A percentile compares a stretch with the other conserved stretches of the same genome.
These are phyloP conservation scores for Beaufortia kweichowensis DNA, from an alignment of 2,113 vertebrate species.

Conservation along the genomic window DNA sequence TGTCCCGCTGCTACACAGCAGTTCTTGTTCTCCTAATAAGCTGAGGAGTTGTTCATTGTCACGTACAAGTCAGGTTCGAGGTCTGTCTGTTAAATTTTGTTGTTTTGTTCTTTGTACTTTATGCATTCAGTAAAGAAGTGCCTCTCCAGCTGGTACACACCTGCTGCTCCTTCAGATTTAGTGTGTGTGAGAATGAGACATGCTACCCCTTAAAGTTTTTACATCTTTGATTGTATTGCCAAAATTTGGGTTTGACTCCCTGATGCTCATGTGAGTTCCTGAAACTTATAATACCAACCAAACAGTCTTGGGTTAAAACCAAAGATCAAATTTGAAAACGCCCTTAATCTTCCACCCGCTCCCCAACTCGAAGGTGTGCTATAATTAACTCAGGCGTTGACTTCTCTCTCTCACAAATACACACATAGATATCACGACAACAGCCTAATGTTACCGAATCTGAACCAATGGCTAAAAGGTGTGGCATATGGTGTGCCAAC, in stretches of 20 bases:
- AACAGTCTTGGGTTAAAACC: background rate
- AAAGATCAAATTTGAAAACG: background rate
- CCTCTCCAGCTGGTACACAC: slow-evolving; percentile 14
- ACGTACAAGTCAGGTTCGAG: background rate
- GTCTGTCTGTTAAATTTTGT: background rate
- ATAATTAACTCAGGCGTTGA: slow-evolving; percentile 13
- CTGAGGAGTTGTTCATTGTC: background rate
- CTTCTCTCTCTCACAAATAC: slow-evolving; percentile 5
- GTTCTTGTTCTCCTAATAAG: background rate
- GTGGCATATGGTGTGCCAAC: background rate
- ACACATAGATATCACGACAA: background rate
- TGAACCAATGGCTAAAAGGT: background rate
- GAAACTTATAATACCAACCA: background rate
- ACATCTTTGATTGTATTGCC: no score
- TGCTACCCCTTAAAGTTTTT: no score
- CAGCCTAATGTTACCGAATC: background rate
- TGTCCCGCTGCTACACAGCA: background rate
- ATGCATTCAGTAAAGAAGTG: slow-evolving; percentile 17
- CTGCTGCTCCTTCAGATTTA: background rate
- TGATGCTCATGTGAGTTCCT: background rate
- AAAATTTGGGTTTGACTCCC: background rate
- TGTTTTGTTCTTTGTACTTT: slow-evolving; percentile 22
- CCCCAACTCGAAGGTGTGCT: slow-evolving; percentile 6
- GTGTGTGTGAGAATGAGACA: background rate
- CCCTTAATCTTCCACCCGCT: background rate